These are phyloP conservation scores for Gerosis bhagava DNA, from an alignment of 2,888 invertebrate species.

Conservation along the genomic window DNA sequence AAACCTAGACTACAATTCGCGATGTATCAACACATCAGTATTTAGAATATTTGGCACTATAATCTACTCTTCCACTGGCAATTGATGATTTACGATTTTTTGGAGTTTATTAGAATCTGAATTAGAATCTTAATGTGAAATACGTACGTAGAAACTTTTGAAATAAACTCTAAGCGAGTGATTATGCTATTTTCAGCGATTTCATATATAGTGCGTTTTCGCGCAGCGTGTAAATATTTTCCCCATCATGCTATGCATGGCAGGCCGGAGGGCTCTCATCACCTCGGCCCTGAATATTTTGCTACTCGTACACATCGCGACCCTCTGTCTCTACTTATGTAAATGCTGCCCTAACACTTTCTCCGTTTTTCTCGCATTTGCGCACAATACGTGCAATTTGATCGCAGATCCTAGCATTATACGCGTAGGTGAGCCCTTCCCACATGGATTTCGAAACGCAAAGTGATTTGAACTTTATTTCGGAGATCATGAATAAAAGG, in stretches of 20 bases:
- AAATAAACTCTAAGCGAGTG: too few species aligned
- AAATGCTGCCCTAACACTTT: constrained; percentile 78
- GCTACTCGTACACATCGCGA: constrained; percentile 55
- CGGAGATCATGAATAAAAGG: constrained; percentile 45
- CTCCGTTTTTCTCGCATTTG: constrained; percentile 76
- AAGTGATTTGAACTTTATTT: constrained; percentile 64
- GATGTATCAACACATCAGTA: too few species aligned
- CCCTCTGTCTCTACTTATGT: constrained; percentile 80
- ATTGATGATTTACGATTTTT: too few species aligned
- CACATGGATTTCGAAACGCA: constrained; percentile 55
- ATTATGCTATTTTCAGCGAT: constrained; percentile 49
- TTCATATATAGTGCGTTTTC: constrained; percentile 70
- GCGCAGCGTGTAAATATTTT: constrained; percentile 71
- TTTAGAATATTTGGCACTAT: too few species aligned
- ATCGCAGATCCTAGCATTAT: constrained; percentile 68
- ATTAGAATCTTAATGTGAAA: too few species aligned
- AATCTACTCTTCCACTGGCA: too few species aligned
- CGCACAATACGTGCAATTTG: constrained; percentile 78
- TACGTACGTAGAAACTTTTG: too few species aligned
- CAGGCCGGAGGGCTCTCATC: constrained; percentile 72
- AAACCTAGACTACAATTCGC: too few species aligned
- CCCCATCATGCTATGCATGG: constrained; percentile 70
- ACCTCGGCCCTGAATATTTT: constrained; percentile 77
- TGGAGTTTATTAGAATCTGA: too few species aligned
- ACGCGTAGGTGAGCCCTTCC: constrained; percentile 58